Evolutionary conservation across 2,797 vertebrate species (phyloP).

Genomic region (Lagorchestes hirsutus): DNA sequence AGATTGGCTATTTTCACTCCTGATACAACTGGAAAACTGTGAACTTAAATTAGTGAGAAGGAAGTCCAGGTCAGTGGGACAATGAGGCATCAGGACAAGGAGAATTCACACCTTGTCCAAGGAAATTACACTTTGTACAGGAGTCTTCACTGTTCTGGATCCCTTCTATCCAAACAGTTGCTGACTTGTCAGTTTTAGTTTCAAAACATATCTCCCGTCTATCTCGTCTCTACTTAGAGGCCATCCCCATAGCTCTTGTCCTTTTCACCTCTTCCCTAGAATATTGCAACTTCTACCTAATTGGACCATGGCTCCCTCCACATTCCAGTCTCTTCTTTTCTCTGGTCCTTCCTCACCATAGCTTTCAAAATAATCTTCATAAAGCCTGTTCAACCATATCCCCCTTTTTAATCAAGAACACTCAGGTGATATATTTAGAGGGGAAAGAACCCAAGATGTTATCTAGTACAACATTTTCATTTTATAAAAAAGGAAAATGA

Average conservation of each 20-base stretch:
- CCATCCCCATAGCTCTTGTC: neutral
- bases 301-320: neutral
- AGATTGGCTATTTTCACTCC: neutral
- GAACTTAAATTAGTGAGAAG: neutral
- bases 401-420: neutral
- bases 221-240: neutral
- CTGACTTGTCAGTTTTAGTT: neutral
- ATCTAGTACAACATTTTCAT: neutral
- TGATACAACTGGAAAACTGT: neutral
- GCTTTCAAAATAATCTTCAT: neutral
- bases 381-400: neutral
- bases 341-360: neutral
- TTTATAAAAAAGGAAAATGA: neutral
- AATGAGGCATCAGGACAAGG: neutral
- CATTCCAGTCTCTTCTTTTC: neutral
- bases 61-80: slow-evolving; percentile 4
- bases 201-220: neutral
- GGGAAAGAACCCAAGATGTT: neutral
- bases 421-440: neutral
- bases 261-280: neutral
- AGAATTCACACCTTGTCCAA: neutral
- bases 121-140: neutral
- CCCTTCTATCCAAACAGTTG: neutral
- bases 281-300: neutral
- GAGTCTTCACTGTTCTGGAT: neutral